Evolutionary conservation across 1,140 invertebrate genomes (phyloP).

Genomic region (Saxidomus purpurata): DNA sequence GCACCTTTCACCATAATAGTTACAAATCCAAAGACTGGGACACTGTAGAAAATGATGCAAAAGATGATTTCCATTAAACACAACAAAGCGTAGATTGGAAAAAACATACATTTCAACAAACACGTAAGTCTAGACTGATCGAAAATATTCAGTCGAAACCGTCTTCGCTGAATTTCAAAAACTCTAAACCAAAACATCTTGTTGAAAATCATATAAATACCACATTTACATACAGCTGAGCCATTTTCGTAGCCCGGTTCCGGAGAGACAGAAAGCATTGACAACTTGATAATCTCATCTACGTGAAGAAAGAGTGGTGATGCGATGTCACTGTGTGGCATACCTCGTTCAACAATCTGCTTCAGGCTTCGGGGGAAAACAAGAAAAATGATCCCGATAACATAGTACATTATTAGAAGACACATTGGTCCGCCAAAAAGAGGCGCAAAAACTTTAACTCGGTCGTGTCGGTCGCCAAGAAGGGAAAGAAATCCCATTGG

Average conservation of each 20-base stretch:
- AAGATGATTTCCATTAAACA: constrained; percentile 33
- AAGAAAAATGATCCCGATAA: constrained; percentile 19
- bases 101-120: not conserved
- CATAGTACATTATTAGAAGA: constrained; percentile 20
- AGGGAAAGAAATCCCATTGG: constrained; percentile 41
- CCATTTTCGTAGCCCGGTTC: constrained; percentile 39
- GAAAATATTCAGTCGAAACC: not conserved
- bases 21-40: constrained; percentile 4
- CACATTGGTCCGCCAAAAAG: constrained; percentile 28
- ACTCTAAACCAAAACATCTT: constrained; percentile 11
- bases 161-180: not conserved
- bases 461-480: not conserved
- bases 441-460: constrained; percentile 37
- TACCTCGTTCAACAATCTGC: constrained; percentile 44
- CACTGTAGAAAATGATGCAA: not conserved
- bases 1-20: constrained; percentile 42
- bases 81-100: not conserved
- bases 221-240: not conserved
- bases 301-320: constrained; percentile 29
- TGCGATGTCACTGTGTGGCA: not conserved
- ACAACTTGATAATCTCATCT: constrained; percentile 28
- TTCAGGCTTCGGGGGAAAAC: constrained; percentile 42
- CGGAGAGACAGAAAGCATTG: not conserved
- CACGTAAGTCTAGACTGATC: not conserved
- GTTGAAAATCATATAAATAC: constrained; percentile 34